phyloP scores from a whole-genome alignment of 2,797 vertebrate genomes.

The Ibycter americanus region DNA sequence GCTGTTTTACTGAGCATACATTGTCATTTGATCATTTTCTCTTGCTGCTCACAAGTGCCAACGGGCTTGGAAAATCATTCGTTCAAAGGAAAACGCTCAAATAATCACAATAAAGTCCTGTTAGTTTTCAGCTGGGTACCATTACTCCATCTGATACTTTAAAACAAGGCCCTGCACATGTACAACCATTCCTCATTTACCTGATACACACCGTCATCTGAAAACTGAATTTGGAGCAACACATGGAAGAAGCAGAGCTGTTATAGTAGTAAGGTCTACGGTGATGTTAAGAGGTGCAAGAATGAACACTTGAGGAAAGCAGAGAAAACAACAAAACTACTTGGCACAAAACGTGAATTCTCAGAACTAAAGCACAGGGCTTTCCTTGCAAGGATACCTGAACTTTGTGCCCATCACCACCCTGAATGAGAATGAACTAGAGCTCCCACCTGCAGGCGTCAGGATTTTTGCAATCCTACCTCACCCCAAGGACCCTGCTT shows the following conservation, averaged over 20 bases:
- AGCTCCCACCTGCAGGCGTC: not conserved
- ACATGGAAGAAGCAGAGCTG: not conserved
- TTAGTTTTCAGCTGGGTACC: not conserved
- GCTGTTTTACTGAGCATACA: not conserved
- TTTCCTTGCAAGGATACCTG: not conserved
- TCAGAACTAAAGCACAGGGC: not conserved
- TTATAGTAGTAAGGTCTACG: not conserved
- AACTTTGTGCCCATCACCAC: not conserved
- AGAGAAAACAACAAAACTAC: not conserved
- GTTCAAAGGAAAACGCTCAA: not conserved
- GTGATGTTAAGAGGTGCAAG: not conserved
- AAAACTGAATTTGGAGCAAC: not conserved
- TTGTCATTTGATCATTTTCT: not conserved
- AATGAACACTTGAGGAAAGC: not conserved
- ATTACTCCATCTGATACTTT: not conserved
- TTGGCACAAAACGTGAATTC: not conserved
- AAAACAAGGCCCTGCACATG: not conserved
- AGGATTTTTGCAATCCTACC: not conserved
- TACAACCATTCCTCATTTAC: not conserved
- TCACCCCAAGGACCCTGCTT: not conserved
- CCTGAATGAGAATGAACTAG: not conserved
- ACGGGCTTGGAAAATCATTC: not conserved
- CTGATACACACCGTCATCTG: rapidly evolving
- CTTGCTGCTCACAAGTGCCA: not conserved
- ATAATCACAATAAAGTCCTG: not conserved